Evolutionary conservation across 2,113 vertebrate species (phyloP), one percentile per base, ranked within the genome.

Genomic region (Oxyruncus cristatus): DNA sequence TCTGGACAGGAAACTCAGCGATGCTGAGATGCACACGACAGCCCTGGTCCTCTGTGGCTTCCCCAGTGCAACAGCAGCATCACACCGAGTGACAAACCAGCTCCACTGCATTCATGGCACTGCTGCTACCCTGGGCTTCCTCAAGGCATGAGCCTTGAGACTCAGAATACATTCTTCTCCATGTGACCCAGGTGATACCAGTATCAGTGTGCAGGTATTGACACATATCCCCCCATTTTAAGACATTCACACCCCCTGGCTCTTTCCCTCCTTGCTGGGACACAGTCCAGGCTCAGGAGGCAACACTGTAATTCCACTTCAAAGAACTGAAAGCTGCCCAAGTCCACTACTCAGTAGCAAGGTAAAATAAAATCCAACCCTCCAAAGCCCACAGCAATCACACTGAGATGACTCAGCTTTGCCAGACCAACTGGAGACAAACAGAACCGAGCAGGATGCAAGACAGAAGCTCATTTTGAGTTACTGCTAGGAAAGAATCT

Each of bases 21-120:
- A 39, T 9, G 4, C 21, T 0, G 0, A 19, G 18, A 22, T 5
- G 32, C 77, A 30, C 6, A 1, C 1, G 0, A 24, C 3, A 7
- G 20, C 22, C 47, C 76, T 42, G 24, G 12, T 27, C 32, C 47
- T 27, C 78, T 19, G 3, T 0, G 8, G n/a, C 16, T 33, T 47
- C 55, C 28, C 49, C 33, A 21, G 21, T 2, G 3, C 24, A 41
- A 16, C 14, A 7, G 33, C 10, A 2, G 42, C 49, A 30, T 18
- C 33, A 26, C 4, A 0, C 13, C 0, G 1, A 52, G n/a, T 37
- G 33, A 75, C 46, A 20, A 35, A 22, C 26, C 14, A 80, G 41
- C 49, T 39, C 11, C 50, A 7, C 65, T 33, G 49, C 47, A 4
- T 18, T 58, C 47, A 35, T 5, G 66, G 49, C 27, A 10, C 28